Base-by-base conservation (phyloP, 2,113 vertebrate genomes). In the Corythoichthys haematopterus region DNA sequence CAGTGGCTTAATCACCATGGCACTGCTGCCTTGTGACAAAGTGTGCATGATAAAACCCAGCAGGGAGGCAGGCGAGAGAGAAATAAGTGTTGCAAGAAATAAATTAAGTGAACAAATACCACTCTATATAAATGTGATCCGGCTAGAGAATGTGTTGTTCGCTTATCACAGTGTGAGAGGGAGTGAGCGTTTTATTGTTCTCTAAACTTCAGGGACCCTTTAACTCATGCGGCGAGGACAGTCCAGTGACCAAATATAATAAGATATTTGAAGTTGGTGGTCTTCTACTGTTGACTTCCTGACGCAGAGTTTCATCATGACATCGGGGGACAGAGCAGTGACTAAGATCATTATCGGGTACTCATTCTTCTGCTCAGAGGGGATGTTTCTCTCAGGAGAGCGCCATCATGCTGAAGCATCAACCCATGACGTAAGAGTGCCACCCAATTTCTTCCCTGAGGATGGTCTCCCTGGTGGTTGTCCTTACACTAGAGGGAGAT, bases 21-120 rank as follows among this genome's bases (percentile, higher is more conserved):
- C 74, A 64, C 63, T 81, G 85, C 82, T 68, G 80, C 72, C 78
- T 81, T 83, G 84, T 86, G 87, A 84, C 80, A 87, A 83, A 76
- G 12, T 84, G 68, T 69, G 79, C 73, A 87, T 90, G 84, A 87
- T 84, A 83, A 88, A 90, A 88, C 83, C 78, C 86, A 88, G 88
- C 87, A 69, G 84, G 85, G 82, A 88, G 68, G 56, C 84, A 47
- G 72, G 52, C 62, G 66, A 59, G 56, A 76, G 79, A 74, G 75
- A 66, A 72, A 85, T 65, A 84, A 82, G 77, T 79, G 78, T 88
- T 85, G 82, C 86, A 82, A 88, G 80, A 88, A 77, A 84, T 76
- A 77, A 58, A 63, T 80, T 65, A 76, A 71, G 62, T 74, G 82
- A 77, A 87, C 86, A 84, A 86, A 83, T 72, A 80, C 70, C 61